These are phyloP conservation scores for Coilia nasus DNA, from an alignment of 2,797 vertebrate species.

Conservation along the genomic window DNA sequence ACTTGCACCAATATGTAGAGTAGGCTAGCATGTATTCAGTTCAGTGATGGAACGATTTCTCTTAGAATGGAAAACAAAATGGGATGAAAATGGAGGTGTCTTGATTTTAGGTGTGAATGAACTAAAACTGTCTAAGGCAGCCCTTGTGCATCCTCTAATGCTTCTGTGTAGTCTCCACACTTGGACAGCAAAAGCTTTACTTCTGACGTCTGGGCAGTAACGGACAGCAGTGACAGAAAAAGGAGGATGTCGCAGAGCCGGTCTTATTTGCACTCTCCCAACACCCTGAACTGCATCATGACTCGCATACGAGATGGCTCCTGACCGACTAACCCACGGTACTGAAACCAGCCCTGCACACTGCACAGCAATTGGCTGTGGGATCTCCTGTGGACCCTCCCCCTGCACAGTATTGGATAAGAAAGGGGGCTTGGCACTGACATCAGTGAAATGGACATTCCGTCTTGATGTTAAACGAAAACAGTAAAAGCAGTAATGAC, in stretches of 20 bases:
- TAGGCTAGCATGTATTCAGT: not conserved
- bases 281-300: slow-evolving; percentile 58
- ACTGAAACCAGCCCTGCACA: slow-evolving; percentile 71
- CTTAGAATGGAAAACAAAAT: not conserved
- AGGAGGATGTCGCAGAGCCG: not conserved
- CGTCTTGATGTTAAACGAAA: slow-evolving; percentile 40
- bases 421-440: slow-evolving; percentile 6
- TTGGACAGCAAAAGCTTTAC: slow-evolving; percentile 5
- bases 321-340: slow-evolving; percentile 66
- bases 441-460: slow-evolving; percentile 54
- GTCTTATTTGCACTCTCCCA: slow-evolving; percentile 17
- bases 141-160: not conserved
- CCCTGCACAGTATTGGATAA: not conserved
- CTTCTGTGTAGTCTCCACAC: not conserved
- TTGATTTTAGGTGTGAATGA: slow-evolving; percentile 9
- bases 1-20: not conserved
- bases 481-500: slow-evolving; percentile 30
- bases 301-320: slow-evolving; percentile 80
- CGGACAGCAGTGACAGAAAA: not conserved
- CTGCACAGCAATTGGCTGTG: slow-evolving; percentile 74
- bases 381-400: slow-evolving; percentile 22
- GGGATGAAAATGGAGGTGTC: not conserved
- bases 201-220: not conserved
- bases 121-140: not conserved
- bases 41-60: not conserved